Evolutionary conservation across 1,140 invertebrate species (phyloP).

Genomic region (Drosophila sucinea): DNA sequence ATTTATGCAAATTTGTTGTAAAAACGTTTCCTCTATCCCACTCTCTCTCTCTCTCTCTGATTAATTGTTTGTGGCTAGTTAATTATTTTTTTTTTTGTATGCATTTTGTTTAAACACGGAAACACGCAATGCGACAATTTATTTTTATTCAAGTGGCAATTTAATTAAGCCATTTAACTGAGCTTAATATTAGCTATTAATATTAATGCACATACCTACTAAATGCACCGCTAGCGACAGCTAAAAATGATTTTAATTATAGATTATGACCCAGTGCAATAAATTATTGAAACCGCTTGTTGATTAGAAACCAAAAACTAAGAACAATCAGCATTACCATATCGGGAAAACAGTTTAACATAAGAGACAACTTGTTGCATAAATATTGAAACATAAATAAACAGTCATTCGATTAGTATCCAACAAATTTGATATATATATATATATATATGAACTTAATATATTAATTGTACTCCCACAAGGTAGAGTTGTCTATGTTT

Average conservation of each 20-base stretch:
- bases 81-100: conserved; percentile 45
- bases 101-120: neutral
- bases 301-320: conserved; percentile 4
- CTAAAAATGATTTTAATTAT: conserved; percentile 75
- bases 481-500: no score
- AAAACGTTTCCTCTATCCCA: neutral
- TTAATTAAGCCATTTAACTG: conserved; percentile 72
- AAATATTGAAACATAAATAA: no score
- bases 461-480: no score
- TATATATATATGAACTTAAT: no score
- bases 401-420: no score
- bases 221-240: conserved; percentile 39
- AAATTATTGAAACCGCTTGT: conserved; percentile 35
- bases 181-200: conserved; percentile 71
- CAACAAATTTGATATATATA: no score
- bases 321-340: neutral
- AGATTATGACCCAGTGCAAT: conserved; percentile 53
- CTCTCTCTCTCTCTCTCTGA: conserved; percentile 31
- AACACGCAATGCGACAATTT: conserved; percentile 44
- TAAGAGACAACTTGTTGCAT: neutral
- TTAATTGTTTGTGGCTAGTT: conserved; percentile 68
- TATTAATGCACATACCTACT: conserved; percentile 68
- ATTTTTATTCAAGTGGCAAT: conserved; percentile 64
- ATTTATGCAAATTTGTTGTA: conserved; percentile 71
- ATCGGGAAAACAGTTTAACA: neutral